These are phyloP conservation scores for Ylistrum balloti DNA, from an alignment of 1,140 invertebrate species.

Conservation along the genomic window DNA sequence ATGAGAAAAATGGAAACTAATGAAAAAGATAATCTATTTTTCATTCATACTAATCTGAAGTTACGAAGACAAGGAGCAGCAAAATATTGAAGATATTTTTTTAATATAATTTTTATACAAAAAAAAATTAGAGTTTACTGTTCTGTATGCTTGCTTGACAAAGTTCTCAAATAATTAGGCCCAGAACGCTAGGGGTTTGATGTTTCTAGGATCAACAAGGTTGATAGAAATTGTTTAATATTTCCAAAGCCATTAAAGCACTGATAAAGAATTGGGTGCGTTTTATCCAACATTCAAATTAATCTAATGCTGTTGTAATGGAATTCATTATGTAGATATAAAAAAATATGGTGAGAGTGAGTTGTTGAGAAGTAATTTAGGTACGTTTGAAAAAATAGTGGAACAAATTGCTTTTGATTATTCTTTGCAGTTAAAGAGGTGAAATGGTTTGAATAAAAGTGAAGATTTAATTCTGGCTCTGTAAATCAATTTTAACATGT, in stretches of 20 bases:
- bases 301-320: background rate
- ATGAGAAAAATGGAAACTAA: background rate
- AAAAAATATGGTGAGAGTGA: background rate
- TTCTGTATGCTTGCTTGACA: slow-evolving; percentile 18
- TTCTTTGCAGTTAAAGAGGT: background rate
- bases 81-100: background rate
- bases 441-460: background rate
- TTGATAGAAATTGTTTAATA: background rate
- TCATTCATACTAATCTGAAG: background rate
- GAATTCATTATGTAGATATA: background rate
- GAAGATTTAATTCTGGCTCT: background rate
- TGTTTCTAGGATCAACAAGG: background rate
- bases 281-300: background rate
- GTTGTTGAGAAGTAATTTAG: background rate
- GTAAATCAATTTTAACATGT: background rate
- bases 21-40: background rate
- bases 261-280: background rate
- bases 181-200: background rate
- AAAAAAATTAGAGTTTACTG: background rate
- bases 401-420: background rate
- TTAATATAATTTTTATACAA: background rate
- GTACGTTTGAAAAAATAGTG: background rate
- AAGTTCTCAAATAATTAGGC: background rate
- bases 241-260: background rate
- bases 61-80: background rate